Evolutionary conservation across 2,113 vertebrate genomes (phyloP), one percentile per base, ranked within the genome.

Genomic region (Ploceus nigricollis): DNA sequence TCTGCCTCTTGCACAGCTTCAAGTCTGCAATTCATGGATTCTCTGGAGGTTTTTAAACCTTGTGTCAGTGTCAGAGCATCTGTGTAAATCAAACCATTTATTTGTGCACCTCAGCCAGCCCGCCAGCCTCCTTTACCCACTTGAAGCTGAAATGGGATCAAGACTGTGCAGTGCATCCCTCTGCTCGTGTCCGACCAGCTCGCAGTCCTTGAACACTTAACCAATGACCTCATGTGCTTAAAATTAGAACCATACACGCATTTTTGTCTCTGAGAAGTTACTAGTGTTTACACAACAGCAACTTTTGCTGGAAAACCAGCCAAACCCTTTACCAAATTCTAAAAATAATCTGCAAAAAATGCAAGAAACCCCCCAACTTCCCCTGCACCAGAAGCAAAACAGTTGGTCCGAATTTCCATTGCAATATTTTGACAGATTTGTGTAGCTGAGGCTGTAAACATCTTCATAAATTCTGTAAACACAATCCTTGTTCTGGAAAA

Each of bases 221-320:
- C 48, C 9, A 21, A 16, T 94, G 87, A 94, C 85, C 87, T 94
- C 93, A 87, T 54, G 54, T 28, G 23, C 72, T 82, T 96, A 82
- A 93, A 94, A 96, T 96, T 90, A 88, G 90, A 95, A 86, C 72
- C 64, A 63, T 75, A 30, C 75, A 37, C 4, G 0, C 66, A 83
- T 88, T 96, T 92, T 95, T 77, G 51, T 64, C 82, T 94, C 86
- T 73, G 68, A 93, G 82, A 63, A 88, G 75, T 94, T 60, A 35
- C 30, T 54, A 23, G 51, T 84, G 68, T 86, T 93, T 97, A 83
- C 27, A n/a, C 19, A 64, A 65, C 78, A 51, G 78, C 79, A 75
- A 47, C 42, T 81, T 78, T 78, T 47, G 76, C 69, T 71, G 8
- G 30, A 51, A 66, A 94, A 60, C 9, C 56, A 33, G 21, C 33